Evolutionary conservation across 2,113 vertebrate species (phyloP), one percentile per base, ranked within the genome.

Genomic region (Megaleporinus macrocephalus): DNA sequence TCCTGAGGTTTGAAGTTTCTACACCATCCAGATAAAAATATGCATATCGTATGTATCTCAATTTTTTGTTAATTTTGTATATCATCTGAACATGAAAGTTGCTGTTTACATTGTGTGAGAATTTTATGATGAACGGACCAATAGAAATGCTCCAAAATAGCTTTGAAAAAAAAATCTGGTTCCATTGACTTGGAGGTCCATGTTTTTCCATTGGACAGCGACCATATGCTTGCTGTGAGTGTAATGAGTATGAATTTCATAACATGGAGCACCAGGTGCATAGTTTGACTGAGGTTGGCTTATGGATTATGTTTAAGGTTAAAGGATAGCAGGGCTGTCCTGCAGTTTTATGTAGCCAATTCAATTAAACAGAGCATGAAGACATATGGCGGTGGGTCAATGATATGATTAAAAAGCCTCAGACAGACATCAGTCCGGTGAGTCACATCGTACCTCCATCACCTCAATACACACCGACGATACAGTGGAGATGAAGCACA

Each of bases 301-400:
- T 68, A 80, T 69, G 61, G 70, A 71, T 65, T 30, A 69, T 22
- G 44, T 73, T 72, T 66, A 78, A 79, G 72, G 74, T 82, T 80
- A 86, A 83, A 86, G 71, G 82, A 83, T 80, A 83, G 84, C 83
- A 83, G 87, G 82, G 86, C 91, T 90, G 87, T 88, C 85, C 86
- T 85, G 88, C 89, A 91, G 89, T 90, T 88, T 88, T 87, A 87
- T 90, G 88, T 81, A 44, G 76, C 72, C 87, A 91, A 92, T 92
- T 91, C 85, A 89, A 91, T 94, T 91, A 91, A 85, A 89, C 83
- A 84, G 90, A 93, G 90, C 89, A 90, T 85, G 86, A 86, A 93
- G 90, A 90, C 90, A 88, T 86, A 92, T 83, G 90, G 89, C 88
- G 88, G 51, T 65, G 80, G 84, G 86, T 84, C 76, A 83, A 83